Evolutionary conservation across 2,888 invertebrate species (phyloP).

Genomic region (Noctua pronuba): DNA sequence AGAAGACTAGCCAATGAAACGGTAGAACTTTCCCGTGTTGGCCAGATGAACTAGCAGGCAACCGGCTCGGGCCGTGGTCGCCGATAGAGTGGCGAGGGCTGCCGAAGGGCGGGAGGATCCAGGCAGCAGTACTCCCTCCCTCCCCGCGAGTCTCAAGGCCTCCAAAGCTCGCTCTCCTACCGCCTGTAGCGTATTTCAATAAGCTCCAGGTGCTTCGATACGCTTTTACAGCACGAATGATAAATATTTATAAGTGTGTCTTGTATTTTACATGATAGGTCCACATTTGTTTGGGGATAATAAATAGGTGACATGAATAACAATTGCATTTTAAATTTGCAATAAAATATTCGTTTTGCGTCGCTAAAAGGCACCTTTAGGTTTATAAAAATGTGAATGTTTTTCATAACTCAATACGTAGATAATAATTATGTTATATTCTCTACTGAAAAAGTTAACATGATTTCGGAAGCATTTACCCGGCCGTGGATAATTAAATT

Average conservation of each 20-base stretch:
- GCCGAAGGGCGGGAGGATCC: conserved; percentile 72
- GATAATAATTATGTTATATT: not conserved
- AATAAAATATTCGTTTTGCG: conserved; percentile 4
- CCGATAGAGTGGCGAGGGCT: conserved; percentile 67
- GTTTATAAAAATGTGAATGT: not conserved
- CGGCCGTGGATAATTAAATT: not conserved
- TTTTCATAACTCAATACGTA: not conserved
- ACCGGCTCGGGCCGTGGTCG: conserved; percentile 57
- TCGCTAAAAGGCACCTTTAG: not conserved
- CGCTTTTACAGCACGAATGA: conserved; percentile 39
- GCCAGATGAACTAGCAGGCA: conserved; percentile 18
- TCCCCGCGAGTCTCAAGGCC: conserved; percentile 37
- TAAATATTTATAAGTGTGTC: conserved; percentile 50
- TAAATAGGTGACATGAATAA: conserved; percentile 43
- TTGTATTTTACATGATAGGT: conserved; percentile 26
- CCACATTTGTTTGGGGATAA: conserved; percentile 31
- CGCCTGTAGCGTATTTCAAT: conserved; percentile 61
- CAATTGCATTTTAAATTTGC: conserved; percentile 14
- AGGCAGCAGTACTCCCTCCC: conserved; percentile 75
- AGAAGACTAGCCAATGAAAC: conserved; percentile 12
- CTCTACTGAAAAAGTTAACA: not conserved
- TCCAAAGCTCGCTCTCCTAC: conserved; percentile 44
- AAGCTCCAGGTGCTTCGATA: conserved; percentile 60
- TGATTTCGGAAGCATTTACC: not conserved
- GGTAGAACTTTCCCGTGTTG: conserved; percentile 67